phyloP scores from a whole-genome alignment of 2,113 vertebrate genomes.

The Cryptotis parvus region DNA sequence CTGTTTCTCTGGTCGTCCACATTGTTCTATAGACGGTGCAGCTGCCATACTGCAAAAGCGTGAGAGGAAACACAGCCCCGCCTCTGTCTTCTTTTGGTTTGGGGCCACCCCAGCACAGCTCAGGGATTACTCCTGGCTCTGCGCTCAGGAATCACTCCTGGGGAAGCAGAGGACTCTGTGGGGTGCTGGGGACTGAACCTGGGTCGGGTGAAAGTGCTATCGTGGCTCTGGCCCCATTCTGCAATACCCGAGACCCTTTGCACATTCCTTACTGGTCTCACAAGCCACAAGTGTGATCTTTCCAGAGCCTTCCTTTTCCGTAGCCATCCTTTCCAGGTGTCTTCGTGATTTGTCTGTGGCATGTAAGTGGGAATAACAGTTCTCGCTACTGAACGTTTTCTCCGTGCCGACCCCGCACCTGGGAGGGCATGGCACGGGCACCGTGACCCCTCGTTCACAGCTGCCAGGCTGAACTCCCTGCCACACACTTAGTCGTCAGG shows the following conservation, averaged over 20 bases:
- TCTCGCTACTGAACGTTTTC: background rate
- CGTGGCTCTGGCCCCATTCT: background rate
- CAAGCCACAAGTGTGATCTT: background rate
- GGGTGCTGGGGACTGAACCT: too few species aligned
- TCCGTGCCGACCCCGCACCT: fast-evolving
- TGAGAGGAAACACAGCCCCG: too few species aligned
- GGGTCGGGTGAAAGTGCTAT: too few species aligned
- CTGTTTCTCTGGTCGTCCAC: too few species aligned
- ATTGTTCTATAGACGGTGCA: background rate
- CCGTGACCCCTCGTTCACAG: background rate
- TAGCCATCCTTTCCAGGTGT: background rate
- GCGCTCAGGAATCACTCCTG: background rate
- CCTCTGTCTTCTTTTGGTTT: too few species aligned
- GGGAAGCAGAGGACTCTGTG: too few species aligned
- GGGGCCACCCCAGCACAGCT: too few species aligned
- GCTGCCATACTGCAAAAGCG: background rate
- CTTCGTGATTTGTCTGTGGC: background rate
- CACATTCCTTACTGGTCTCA: background rate
- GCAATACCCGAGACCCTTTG: background rate
- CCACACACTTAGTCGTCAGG: background rate
- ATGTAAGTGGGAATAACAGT: background rate
- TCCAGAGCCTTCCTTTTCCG: background rate
- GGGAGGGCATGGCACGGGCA: background rate
- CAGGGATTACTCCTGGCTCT: background rate
- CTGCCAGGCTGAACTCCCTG: background rate